These are phyloP conservation scores for Tautogolabrus adspersus DNA, from an alignment of 2,113 vertebrate species.

Conservation along the genomic window DNA sequence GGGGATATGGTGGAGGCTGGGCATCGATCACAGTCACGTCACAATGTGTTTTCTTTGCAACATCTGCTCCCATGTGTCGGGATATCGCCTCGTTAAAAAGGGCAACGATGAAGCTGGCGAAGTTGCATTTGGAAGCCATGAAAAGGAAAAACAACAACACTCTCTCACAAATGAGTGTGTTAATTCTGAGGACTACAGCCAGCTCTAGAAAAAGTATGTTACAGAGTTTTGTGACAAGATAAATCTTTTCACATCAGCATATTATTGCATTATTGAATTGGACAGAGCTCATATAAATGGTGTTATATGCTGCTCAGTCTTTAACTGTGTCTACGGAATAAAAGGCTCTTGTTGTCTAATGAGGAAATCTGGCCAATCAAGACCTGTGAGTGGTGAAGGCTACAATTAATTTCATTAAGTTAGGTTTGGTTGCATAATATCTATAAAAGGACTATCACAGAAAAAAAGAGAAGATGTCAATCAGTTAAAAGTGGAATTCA, in stretches of 20 bases:
- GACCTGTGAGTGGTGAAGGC: too few relatives aligned
- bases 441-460: too few relatives aligned
- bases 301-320: not conserved
- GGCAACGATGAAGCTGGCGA: constrained; percentile 60
- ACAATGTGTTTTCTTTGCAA: constrained; percentile 75
- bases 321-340: not conserved
- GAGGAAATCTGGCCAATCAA: not conserved
- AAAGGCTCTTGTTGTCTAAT: not conserved
- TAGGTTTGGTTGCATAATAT: too few relatives aligned
- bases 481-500: too few relatives aligned
- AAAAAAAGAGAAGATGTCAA: too few relatives aligned
- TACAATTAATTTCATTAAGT: too few relatives aligned
- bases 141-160: constrained; percentile 34
- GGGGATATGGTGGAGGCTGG: constrained; percentile 56
- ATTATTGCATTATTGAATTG: constrained; percentile 10
- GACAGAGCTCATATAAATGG: not conserved
- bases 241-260: not conserved
- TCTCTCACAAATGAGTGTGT: not conserved
- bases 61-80: constrained; percentile 78
- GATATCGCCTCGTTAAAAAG: constrained; percentile 76
- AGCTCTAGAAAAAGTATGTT: constrained; percentile 1
- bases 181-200: not conserved
- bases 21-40: constrained; percentile 79
- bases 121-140: constrained; percentile 30
- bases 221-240: constrained; percentile 9